Percentiles rank a stretch among this genome's conserved stretches.
Conservation (phyloP, 2,797 vertebrate genomes). For the Melanogrammus aeglefinus region DNA sequence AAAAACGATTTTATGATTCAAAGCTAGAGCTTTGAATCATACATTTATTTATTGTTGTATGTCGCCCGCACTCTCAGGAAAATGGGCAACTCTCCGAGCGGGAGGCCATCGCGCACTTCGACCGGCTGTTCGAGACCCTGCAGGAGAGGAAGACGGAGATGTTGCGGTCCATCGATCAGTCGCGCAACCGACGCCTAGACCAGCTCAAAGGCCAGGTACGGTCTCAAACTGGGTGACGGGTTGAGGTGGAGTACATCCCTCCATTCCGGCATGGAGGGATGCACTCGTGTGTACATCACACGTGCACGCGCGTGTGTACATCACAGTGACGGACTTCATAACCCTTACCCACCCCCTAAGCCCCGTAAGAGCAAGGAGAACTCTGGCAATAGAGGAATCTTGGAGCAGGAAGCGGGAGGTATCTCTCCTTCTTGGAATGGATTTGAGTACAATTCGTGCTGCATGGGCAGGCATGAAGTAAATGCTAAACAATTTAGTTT, state of each 20-base stretch:
- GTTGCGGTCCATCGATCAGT: conserved; percentile 83
- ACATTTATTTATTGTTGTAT: too few species aligned
- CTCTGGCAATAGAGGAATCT: too few species aligned
- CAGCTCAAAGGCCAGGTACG: conserved; percentile 83
- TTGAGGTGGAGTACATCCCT: too few species aligned
- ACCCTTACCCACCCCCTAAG: too few species aligned
- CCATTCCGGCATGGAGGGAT: too few species aligned
- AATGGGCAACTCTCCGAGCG: conserved; percentile 87
- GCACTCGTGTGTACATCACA: too few species aligned
- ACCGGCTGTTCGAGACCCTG: conserved; percentile 83
- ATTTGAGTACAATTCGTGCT: background rate
- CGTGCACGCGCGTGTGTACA: too few species aligned
- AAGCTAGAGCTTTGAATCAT: too few species aligned
- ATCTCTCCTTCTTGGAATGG: background rate
- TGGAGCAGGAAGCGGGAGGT: background rate
- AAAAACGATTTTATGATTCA: background rate
- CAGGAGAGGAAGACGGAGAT: conserved; percentile 86
- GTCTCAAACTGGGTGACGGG: background rate
- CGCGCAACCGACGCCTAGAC: conserved; percentile 79
- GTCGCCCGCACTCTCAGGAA: conserved; percentile 51
- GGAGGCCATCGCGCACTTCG: conserved; percentile 83
- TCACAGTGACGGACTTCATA: too few species aligned
- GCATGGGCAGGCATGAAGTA: background rate
- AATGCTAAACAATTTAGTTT: background rate
- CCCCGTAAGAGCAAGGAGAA: too few species aligned